Evolutionary conservation across 92 coral and sea anemone genomes (phyloP).

Genomic region (Scolanthus callimorphus): DNA sequence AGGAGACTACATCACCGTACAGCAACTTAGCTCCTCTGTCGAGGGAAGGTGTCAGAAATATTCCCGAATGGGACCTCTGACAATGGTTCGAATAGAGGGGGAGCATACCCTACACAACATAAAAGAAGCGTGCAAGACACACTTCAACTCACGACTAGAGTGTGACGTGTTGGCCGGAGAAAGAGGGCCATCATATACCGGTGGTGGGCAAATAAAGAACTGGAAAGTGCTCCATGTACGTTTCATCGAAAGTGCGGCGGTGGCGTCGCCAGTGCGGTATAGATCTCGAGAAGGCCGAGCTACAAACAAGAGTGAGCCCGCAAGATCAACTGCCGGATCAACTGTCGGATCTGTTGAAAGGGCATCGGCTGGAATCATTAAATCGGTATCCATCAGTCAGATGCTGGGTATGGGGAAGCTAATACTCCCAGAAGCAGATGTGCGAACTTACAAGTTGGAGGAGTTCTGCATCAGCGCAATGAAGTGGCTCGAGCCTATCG

Average conservation of each 20-base stretch:
- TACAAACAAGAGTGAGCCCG: conserved; percentile 17
- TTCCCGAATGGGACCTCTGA: conserved; percentile 50
- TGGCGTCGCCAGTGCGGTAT: too few species aligned
- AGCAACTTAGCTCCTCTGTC: conserved; percentile 51
- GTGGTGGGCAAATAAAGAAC: conserved; percentile 36
- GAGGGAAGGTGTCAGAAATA: conserved; percentile 64
- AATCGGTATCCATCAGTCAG: conserved; percentile 50
- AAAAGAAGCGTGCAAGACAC: conserved; percentile 52
- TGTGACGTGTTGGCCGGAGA: conserved; percentile 59
- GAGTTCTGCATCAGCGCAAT: conserved; percentile 17
- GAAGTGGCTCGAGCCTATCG: too few species aligned
- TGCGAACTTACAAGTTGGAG: conserved; percentile 20
- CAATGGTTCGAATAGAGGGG: conserved; percentile 32
- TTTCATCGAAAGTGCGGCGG: conserved; percentile 23
- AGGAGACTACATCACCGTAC: conserved; percentile 44
- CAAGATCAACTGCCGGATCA: neutral
- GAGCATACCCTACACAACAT: conserved; percentile 44
- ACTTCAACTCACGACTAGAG: conserved; percentile 28
- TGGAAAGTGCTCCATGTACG: conserved; percentile 55
- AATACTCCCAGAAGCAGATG: conserved; percentile 38
- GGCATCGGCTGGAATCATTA: conserved; percentile 10
- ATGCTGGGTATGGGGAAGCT: conserved; percentile 46
- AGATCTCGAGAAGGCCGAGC: conserved; percentile 2
- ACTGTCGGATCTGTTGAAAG: conserved; percentile 1
- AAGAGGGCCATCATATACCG: conserved; percentile 49